Percentiles rank a stretch among this genome's conserved stretches.
These are phyloP conservation scores for Drosophila nikananu DNA, from an alignment of 1,140 invertebrate genomes.

Conservation along the genomic window DNA sequence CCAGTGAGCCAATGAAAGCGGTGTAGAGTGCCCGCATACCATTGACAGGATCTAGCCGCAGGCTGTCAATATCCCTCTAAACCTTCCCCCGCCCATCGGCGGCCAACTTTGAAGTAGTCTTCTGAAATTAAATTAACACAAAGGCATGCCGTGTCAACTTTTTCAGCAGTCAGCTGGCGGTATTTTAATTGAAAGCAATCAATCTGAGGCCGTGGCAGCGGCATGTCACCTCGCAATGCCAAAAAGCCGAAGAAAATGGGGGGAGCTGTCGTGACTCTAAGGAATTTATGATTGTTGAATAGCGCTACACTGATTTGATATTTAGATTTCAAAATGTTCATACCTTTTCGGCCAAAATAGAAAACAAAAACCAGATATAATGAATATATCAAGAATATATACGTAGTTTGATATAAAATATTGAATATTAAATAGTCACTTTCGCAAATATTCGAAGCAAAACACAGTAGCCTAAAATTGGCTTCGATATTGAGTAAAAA, in stretches of 20 bases:
- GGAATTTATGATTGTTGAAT: constrained; percentile 20
- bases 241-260: not conserved
- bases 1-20: constrained; percentile 38
- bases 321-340: not conserved
- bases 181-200: constrained; percentile 82
- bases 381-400: not conserved
- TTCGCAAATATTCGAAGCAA: not conserved
- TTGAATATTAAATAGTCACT: not conserved
- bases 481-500: not conserved
- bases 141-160: constrained; percentile 69
- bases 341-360: too few relatives aligned
- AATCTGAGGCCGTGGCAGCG: constrained; percentile 45
- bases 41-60: constrained; percentile 57
- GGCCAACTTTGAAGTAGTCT: constrained; percentile 75
- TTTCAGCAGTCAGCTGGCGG: constrained; percentile 61
- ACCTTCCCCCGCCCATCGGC: constrained; percentile 10
- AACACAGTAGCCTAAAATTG: not conserved
- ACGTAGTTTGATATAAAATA: not conserved
- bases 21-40: constrained; percentile 45
- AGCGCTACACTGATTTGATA: not conserved
- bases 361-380: not conserved
- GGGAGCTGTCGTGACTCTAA: constrained; percentile 1
- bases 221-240: constrained; percentile 8
- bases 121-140: constrained; percentile 78
- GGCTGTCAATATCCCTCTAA: constrained; percentile 36